A percentile compares a stretch with the other conserved stretches of the same genome.
Conservation (phyloP, 2,797 vertebrate species). For the Gadopsis marmoratus region DNA sequence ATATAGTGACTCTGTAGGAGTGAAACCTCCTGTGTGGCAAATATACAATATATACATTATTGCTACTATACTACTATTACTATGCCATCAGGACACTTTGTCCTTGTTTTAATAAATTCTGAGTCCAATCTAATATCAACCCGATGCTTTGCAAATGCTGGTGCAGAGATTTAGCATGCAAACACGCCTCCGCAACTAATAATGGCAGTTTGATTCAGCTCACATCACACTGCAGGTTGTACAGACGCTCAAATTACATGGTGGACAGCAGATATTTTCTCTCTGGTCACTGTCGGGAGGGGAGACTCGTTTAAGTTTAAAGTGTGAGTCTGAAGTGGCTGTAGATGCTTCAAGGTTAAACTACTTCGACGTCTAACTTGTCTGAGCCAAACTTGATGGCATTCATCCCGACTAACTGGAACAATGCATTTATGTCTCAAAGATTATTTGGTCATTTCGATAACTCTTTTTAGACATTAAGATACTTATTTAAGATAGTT, state of each 20-base stretch:
- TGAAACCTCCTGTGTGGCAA: neutral
- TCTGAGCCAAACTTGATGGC: conserved; percentile 40
- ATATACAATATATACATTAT: conserved; percentile 29
- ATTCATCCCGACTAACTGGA: neutral
- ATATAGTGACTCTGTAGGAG: conserved; percentile 7
- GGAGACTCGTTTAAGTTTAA: conserved; percentile 38
- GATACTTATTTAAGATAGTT: neutral
- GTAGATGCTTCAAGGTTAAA: conserved; percentile 60
- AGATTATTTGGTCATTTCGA: neutral
- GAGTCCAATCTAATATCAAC: conserved; percentile 23
- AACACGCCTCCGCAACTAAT: conserved; percentile 63
- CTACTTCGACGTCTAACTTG: conserved; percentile 27
- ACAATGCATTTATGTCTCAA: neutral
- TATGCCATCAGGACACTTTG: conserved; percentile 37
- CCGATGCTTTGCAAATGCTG: conserved; percentile 44
- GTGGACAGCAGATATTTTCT: conserved; percentile 54
- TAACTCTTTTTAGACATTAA: conserved; percentile 4
- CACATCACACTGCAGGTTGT: conserved; percentile 72
- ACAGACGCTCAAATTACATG: conserved; percentile 54
- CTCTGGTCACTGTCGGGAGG: conserved; percentile 24
- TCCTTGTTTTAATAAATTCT: conserved; percentile 57
- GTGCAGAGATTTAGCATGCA: conserved; percentile 49
- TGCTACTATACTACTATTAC: neutral
- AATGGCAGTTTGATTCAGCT: conserved; percentile 68
- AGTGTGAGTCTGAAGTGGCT: conserved; percentile 42